phyloP scores from a whole-genome alignment of 2,113 vertebrate species.

The Nyctereutes procyonoides region DNA sequence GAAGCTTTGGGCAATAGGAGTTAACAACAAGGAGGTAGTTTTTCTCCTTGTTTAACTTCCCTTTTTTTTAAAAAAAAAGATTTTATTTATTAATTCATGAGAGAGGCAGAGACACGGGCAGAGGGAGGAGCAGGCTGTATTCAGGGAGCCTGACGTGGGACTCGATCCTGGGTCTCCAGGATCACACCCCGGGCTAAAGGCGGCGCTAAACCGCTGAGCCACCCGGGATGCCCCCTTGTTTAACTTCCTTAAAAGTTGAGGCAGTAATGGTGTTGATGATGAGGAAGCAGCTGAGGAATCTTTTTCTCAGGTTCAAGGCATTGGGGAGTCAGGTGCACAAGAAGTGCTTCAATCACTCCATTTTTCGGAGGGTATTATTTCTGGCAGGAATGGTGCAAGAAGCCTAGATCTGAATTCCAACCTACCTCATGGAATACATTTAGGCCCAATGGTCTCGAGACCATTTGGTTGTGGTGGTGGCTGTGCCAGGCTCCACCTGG shows the following conservation, averaged over 20 bases:
- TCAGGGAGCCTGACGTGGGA: too few species aligned
- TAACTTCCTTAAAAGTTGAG: neutral
- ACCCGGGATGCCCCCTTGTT: too few species aligned
- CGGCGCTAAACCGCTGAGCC: too few species aligned
- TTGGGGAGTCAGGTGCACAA: neutral
- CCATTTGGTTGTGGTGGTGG: neutral
- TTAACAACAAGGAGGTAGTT: neutral
- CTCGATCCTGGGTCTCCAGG: too few species aligned
- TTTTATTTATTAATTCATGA: too few species aligned
- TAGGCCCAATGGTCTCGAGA: conserved; percentile 2
- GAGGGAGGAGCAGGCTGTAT: too few species aligned
- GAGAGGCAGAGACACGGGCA: too few species aligned
- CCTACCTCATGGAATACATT: conserved; percentile 49
- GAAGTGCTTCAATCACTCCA: neutral
- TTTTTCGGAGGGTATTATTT: neutral
- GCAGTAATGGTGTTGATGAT: neutral
- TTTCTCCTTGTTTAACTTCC: neutral
- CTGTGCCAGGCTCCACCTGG: conserved; percentile 22
- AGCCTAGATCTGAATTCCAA: conserved; percentile 51
- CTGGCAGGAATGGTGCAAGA: neutral
- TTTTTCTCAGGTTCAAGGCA: neutral
- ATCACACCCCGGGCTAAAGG: too few species aligned
- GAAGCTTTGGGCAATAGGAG: neutral
- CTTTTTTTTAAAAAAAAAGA: too few species aligned
- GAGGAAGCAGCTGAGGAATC: conserved; percentile 14